phyloP scores from a whole-genome alignment of 2,113 vertebrate species.

The Lynx canadensis region DNA sequence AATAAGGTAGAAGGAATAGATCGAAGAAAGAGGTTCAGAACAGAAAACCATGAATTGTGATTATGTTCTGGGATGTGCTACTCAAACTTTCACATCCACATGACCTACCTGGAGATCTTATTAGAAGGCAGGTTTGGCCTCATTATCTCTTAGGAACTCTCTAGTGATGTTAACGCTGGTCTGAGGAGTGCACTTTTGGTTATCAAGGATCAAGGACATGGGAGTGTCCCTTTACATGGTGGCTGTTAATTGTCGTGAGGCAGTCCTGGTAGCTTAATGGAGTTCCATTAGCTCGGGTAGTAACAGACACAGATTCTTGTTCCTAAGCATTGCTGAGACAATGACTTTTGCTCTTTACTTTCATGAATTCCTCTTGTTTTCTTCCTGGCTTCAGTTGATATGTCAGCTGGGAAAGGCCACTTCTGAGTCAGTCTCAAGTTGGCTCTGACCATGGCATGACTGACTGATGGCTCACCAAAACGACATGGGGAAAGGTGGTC shows the following conservation, averaged over 20 bases:
- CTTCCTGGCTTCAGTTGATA: neutral
- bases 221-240: neutral
- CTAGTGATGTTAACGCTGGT: neutral
- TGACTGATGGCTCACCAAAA: neutral
- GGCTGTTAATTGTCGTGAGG: neutral
- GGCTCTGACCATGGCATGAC: neutral
- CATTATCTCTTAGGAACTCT: neutral
- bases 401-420: neutral
- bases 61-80: neutral
- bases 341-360: neutral
- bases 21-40: neutral
- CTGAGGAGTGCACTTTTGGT: neutral
- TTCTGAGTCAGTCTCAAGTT: neutral
- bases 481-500: neutral
- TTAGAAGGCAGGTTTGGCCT: neutral
- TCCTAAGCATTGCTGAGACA: neutral
- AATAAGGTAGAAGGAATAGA: neutral
- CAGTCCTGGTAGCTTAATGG: neutral
- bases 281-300: neutral
- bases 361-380: neutral
- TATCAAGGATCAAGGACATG: neutral
- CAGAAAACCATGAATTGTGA: neutral
- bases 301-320: neutral
- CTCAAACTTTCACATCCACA: neutral
- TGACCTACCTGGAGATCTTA: neutral